A percentile compares a stretch with the other conserved stretches of the same genome.
Conservation (phyloP, 2,797 vertebrate species). For the Xenops minutus region DNA sequence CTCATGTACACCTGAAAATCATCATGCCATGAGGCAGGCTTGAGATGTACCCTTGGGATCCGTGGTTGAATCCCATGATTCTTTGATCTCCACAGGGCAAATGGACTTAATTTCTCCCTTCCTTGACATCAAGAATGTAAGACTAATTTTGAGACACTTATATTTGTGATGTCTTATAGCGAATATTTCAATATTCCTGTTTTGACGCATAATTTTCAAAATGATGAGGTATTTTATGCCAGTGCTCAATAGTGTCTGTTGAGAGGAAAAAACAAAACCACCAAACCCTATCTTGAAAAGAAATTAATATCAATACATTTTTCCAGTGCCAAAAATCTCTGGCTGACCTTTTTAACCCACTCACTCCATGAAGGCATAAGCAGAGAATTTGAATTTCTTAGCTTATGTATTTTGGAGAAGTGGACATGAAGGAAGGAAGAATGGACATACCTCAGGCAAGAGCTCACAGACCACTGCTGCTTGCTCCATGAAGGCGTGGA, state of each 20-base stretch:
- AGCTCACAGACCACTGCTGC: background rate
- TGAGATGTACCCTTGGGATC: background rate
- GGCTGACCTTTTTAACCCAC: background rate
- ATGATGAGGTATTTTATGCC: background rate
- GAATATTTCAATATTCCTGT: background rate
- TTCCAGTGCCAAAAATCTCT: background rate
- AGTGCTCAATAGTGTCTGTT: background rate
- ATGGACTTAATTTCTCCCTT: background rate
- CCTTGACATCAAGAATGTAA: background rate
- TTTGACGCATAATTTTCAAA: background rate
- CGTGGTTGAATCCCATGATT: background rate
- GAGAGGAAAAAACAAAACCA: background rate
- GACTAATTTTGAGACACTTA: background rate
- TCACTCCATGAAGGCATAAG: background rate
- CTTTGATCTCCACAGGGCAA: background rate
- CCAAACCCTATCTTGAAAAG: background rate
- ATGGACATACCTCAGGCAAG: background rate
- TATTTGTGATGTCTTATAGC: background rate
- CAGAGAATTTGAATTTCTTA: background rate
- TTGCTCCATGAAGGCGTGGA: background rate
- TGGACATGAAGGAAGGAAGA: background rate
- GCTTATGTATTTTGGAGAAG: background rate
- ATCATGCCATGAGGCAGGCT: background rate
- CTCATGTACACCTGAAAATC: slow-evolving; percentile 27
- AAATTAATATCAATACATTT: background rate